Conservation (phyloP, 2,113 vertebrate species). For the Ptilorrhoa leucosticta region DNA sequence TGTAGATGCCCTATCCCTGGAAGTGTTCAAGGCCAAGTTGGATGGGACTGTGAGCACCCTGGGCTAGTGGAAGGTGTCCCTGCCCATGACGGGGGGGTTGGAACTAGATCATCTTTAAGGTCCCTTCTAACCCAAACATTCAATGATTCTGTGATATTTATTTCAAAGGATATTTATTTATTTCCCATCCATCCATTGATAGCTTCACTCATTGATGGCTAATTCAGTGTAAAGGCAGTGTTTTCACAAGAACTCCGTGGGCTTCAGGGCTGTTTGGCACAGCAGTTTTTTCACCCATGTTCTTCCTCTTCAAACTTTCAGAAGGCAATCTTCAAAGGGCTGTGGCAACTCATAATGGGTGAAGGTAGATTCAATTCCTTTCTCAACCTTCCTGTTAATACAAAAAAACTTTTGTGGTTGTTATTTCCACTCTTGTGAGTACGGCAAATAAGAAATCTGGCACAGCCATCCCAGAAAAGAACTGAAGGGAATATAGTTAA, state of each 20-base stretch:
- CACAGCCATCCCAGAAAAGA: not conserved
- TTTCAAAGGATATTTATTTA: no score
- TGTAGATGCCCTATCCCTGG: not conserved
- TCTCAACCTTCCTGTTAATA: not conserved
- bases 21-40: not conserved
- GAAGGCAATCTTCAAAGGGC: not conserved
- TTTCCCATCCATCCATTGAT: rapidly evolving
- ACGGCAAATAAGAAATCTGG: not conserved
- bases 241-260: not conserved
- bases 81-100: rapidly evolving
- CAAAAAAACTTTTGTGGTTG: not conserved
- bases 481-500: not conserved
- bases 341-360: rapidly evolving
- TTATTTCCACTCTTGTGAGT: not conserved
- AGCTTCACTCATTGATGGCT: rapidly evolving
- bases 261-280: not conserved
- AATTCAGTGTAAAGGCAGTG: not conserved
- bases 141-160: not conserved
- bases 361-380: not conserved
- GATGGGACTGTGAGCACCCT: not conserved
- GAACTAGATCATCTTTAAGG: not conserved
- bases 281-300: not conserved
- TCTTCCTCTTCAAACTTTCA: not conserved
- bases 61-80: not conserved
- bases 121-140: not conserved